Percentiles rank a stretch among this genome's conserved stretches.
Conservation (phyloP, 1,140 invertebrate genomes). For the Lasaia peninsularis region DNA sequence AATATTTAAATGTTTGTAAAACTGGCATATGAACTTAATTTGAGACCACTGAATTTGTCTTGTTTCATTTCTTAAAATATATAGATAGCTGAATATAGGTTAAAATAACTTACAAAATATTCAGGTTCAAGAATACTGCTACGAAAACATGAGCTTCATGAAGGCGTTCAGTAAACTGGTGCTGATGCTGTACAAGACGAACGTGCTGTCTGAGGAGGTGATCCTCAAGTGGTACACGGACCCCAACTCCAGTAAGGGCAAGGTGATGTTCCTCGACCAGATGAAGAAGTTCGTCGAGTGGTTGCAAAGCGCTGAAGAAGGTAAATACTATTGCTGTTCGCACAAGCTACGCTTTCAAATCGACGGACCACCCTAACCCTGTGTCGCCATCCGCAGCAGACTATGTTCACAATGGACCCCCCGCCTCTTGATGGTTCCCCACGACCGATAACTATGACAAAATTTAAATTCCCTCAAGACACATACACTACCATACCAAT, state of each 20-base stretch:
- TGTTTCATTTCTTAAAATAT: no score
- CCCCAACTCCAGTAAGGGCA: constrained; percentile 94
- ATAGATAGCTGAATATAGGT: no score
- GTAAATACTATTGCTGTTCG: constrained; percentile 39
- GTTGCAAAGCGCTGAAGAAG: constrained; percentile 97
- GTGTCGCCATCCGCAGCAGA: no score
- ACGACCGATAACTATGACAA: no score
- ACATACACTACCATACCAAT: no score
- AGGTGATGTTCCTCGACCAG: constrained; percentile 97
- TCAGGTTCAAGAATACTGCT: constrained; percentile 95
- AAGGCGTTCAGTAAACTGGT: constrained; percentile 98
- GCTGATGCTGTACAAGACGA: constrained; percentile 96
- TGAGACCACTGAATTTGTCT: no score
- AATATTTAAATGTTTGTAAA: no score
- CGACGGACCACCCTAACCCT: not conserved
- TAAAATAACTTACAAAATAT: not conserved
- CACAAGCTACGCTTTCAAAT: no score
- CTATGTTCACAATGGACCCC: no score
- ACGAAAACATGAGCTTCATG: constrained; percentile 99
- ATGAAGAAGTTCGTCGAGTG: constrained; percentile 98
- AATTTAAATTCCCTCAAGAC: no score
- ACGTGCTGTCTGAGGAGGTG: constrained; percentile 93
- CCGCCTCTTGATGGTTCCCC: no score
- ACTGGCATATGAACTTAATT: no score
- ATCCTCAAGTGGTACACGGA: constrained; percentile 97